Percentiles rank a stretch among this genome's conserved stretches.
phyloP scores from a whole-genome alignment of 2,113 vertebrate genomes.

The Columba janthina region DNA sequence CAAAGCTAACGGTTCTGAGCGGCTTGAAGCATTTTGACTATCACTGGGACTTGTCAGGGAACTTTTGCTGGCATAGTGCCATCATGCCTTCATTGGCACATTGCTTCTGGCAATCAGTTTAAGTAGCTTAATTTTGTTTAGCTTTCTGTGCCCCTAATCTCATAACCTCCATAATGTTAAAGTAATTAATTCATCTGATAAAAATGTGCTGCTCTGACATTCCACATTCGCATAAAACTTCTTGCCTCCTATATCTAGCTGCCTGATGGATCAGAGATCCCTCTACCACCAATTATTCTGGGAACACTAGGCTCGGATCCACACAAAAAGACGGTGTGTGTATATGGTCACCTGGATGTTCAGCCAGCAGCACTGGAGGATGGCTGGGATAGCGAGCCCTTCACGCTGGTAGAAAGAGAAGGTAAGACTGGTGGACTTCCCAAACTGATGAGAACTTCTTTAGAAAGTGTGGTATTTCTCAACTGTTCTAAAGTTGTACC shows the following conservation, averaged over 20 bases:
- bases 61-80: neutral
- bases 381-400: slow-evolving; percentile 95
- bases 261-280: slow-evolving; percentile 87
- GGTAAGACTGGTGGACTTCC: slow-evolving; percentile 74
- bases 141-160: neutral
- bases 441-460: neutral
- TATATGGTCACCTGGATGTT: slow-evolving; percentile 96
- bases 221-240: neutral
- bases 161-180: neutral
- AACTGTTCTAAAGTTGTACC: neutral
- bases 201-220: neutral
- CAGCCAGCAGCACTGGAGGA: slow-evolving; percentile 89
- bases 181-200: neutral
- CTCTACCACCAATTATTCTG: slow-evolving; percentile 90
- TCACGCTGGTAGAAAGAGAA: slow-evolving; percentile 90
- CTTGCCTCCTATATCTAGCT: slow-evolving; percentile 72
- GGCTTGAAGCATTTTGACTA: neutral
- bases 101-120: neutral
- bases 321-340: slow-evolving; percentile 90
- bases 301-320: slow-evolving; percentile 88
- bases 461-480: neutral
- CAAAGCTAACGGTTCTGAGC: neutral
- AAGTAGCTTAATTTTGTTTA: neutral
- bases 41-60: neutral
- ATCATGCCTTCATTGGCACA: neutral